Conservation (phyloP, 2,113 vertebrate genomes). For the Arizona elegans region DNA sequence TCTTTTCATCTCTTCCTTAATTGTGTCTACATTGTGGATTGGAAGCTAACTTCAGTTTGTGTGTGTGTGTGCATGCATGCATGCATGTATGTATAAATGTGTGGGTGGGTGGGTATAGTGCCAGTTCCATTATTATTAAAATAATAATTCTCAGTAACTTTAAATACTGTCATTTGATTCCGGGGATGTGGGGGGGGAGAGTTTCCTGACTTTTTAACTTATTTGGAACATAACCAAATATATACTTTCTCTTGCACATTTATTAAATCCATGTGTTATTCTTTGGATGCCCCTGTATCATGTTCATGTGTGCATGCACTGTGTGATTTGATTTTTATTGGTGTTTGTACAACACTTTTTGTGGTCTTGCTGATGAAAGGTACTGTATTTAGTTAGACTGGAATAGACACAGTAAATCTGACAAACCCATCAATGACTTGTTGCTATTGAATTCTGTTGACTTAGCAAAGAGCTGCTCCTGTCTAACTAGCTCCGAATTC, state of each 20-base stretch:
- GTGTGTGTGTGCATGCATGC: neutral
- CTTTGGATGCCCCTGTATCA: neutral
- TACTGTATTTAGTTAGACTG: constrained; percentile 37
- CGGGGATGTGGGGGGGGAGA: neutral
- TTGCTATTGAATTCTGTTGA: constrained; percentile 58
- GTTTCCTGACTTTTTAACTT: constrained; percentile 25
- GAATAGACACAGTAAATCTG: constrained; percentile 38
- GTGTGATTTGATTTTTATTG: constrained; percentile 12
- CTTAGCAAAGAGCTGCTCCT: constrained; percentile 51
- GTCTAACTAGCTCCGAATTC: neutral
- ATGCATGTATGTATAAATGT: too few species aligned
- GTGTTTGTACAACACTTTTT: constrained; percentile 51
- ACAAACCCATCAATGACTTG: constrained; percentile 54
- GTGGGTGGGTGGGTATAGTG: neutral
- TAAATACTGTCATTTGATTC: rapidly evolving
- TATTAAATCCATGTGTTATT: constrained; percentile 14
- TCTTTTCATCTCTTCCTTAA: neutral
- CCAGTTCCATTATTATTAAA: neutral
- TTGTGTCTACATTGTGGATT: neutral
- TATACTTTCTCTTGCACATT: constrained; percentile 17
- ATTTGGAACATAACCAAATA: constrained; percentile 2
- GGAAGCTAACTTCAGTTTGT: neutral
- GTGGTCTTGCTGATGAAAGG: constrained; percentile 51
- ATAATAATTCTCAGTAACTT: neutral
- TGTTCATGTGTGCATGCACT: neutral